Evolutionary conservation across 2,888 invertebrate genomes (phyloP).

Genomic region (Rhodophaea formosa): DNA sequence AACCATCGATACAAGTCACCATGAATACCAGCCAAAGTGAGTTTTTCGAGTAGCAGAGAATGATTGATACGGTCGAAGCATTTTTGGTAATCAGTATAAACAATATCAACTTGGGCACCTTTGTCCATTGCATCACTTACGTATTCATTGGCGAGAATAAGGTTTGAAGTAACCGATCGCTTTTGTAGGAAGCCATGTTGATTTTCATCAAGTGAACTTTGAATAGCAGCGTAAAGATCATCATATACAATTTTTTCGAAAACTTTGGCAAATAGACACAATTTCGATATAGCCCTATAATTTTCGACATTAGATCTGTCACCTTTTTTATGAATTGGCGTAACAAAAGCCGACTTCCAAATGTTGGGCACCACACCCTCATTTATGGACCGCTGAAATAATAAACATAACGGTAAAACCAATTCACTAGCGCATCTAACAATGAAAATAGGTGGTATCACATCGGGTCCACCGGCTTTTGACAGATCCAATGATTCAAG

Average conservation of each 20-base stretch:
- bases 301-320: not conserved
- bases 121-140: not conserved
- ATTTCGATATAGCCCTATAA: not conserved
- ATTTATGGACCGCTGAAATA: no score
- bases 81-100: slow-evolving; percentile 16
- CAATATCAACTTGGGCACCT: not conserved
- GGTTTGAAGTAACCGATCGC: slow-evolving; percentile 11
- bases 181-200: not conserved
- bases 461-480: no score
- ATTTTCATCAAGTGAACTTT: not conserved
- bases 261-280: not conserved
- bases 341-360: not conserved
- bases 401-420: no score
- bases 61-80: slow-evolving; percentile 19
- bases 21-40: slow-evolving; percentile 3
- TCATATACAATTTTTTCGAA: not conserved
- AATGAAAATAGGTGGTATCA: no score
- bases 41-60: slow-evolving; percentile 9
- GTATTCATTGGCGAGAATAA: slow-evolving; percentile 7
- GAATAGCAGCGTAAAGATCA: not conserved
- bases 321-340: not conserved
- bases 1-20: slow-evolving; percentile 16
- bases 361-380: no score
- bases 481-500: no score
- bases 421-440: no score